Percentiles rank a stretch among this genome's conserved stretches.
Evolutionary conservation across 2,113 vertebrate species (phyloP).

Genomic region (Phainopepla nitens): DNA sequence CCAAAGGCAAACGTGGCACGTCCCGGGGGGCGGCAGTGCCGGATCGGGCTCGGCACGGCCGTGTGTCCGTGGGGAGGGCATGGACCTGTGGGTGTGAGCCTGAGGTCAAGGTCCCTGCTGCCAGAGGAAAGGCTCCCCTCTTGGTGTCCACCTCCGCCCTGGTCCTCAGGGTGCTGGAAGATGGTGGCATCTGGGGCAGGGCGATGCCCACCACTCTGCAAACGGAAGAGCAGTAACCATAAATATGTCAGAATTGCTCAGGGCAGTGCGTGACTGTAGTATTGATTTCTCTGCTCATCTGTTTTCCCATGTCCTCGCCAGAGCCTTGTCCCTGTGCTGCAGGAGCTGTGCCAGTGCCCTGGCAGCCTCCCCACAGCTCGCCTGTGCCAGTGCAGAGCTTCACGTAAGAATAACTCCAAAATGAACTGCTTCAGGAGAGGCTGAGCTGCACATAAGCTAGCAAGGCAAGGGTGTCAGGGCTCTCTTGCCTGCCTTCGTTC

Average conservation of each 20-base stretch:
- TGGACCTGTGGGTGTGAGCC: neutral
- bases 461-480: neutral
- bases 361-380: neutral
- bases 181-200: neutral
- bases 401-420: neutral
- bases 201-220: fast-evolving
- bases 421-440: neutral
- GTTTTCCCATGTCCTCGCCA: neutral
- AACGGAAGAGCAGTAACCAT: fast-evolving
- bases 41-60: fast-evolving
- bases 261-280: neutral
- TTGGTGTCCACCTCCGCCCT: fast-evolving
- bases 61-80: fast-evolving
- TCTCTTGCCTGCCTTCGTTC: neutral
- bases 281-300: constrained; percentile 21
- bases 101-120: neutral
- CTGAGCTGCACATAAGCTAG: neutral
- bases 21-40: fast-evolving
- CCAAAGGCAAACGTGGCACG: fast-evolving
- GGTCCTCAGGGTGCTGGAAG: neutral
- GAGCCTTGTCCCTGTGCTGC: neutral
- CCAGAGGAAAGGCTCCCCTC: fast-evolving
- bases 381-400: neutral
- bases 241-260: neutral
- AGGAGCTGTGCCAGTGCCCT: neutral